Base-by-base conservation (phyloP, 2,113 vertebrate species). In the Nibea albiflora region DNA sequence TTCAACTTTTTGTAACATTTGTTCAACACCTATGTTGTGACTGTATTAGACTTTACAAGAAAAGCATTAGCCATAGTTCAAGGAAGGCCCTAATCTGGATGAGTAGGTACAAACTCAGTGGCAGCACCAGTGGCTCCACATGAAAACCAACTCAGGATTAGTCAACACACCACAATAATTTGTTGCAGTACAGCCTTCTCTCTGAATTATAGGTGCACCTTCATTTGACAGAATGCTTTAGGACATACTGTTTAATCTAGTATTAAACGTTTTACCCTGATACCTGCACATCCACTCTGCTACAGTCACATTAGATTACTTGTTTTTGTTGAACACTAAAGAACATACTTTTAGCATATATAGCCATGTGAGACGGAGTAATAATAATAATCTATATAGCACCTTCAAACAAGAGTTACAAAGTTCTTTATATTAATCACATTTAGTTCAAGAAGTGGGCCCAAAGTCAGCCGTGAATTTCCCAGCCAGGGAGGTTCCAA, bases 21-120 rank as follows among this genome's bases (percentile, higher is more conserved):
- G 0, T n/a, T 50, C 5, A 72, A 22, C 24, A 46, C 6, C 44
- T 56, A 24, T 47, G 49, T 19, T 54, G 50, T 49, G 53, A 62
- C 35, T 20, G 52, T 24, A 17, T 42, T 52, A 15, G 57, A 71
- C 2, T 73, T 78, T 20, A 65, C 28, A 19, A 39, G 49, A 17
- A 61, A 85, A n/a, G 47, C 7, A 22, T 81, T 83, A 73, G 63
- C 28, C 42, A 44, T 24, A 5, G 44, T 31, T 54, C 54, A 67
- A 78, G 10, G 24, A 46, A 63, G 6, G 19, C 22, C 39, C 47
- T 90, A 88, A 90, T 88, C 88, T 88, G 76, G 72, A 73, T 78
- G 66, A 76, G 77, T 76, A 77, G n/a, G 62, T 2, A 39, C 35
- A 39, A 39, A 39, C 35, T 39, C 8, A n/a, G n/a, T n/a, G n/a